Conservation (phyloP, 1,140 invertebrate species). For the Nebria ingens region DNA sequence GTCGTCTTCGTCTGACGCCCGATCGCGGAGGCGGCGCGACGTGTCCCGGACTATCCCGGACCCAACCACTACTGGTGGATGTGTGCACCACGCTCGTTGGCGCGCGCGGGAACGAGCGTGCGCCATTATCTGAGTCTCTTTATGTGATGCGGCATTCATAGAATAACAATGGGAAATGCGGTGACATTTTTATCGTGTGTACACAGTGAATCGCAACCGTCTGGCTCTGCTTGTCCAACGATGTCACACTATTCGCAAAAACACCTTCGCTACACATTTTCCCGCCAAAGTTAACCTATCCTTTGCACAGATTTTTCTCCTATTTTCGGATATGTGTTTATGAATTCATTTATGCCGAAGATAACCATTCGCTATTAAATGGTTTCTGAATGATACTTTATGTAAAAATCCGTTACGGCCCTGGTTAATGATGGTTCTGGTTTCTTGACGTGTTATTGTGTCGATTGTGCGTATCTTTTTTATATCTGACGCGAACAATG, state of each 20-base stretch:
- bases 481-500: conserved; percentile 8
- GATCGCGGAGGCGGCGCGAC: conserved; percentile 4
- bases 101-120: not conserved
- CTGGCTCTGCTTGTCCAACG: too few species aligned
- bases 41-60: conserved; percentile 17
- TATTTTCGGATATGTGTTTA: too few species aligned
- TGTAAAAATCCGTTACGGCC: too few species aligned
- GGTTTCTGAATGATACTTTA: too few species aligned
- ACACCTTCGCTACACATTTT: too few species aligned
- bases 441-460: conserved; percentile 4
- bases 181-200: conserved; percentile 28
- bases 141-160: conserved; percentile 27
- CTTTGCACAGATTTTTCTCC: too few species aligned
- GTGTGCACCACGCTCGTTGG: not conserved
- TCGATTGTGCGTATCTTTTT: conserved; percentile 1
- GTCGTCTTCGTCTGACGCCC: conserved; percentile 19
- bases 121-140: conserved; percentile 24
- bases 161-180: conserved; percentile 26
- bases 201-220: conserved; percentile 21
- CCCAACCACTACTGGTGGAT: too few species aligned
- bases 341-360: too few species aligned
- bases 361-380: too few species aligned
- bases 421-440: too few species aligned
- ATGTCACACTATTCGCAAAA: too few species aligned
- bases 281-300: too few species aligned